A percentile compares a stretch with the other conserved stretches of the same genome.
Evolutionary conservation across 2,888 invertebrate species (phyloP).

Genomic region (Onchidella celtica): DNA sequence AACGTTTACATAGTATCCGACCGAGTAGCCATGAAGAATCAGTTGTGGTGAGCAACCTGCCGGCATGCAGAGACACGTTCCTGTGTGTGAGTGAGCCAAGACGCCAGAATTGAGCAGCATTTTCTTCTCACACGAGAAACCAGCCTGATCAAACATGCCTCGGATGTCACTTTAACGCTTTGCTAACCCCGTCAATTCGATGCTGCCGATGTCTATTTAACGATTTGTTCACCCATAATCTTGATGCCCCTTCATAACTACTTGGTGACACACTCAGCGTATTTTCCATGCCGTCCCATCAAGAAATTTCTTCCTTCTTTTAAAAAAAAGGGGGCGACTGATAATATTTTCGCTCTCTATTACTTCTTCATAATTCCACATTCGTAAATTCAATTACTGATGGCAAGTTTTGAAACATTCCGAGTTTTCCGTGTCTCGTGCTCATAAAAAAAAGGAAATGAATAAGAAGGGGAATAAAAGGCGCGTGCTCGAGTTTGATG

Average conservation of each 20-base stretch:
- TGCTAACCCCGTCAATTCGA: background rate
- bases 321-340: background rate
- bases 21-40: background rate
- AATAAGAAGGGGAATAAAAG: no score
- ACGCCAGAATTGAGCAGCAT: background rate
- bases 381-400: constrained; percentile 14
- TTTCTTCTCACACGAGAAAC: background rate
- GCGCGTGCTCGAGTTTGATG: no score
- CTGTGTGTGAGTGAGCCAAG: background rate
- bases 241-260: background rate
- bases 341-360: constrained; percentile 6
- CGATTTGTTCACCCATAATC: constrained; percentile 2
- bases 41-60: background rate
- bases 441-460: no score
- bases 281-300: background rate
- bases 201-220: background rate
- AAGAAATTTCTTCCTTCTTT: no score
- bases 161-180: constrained; percentile 9
- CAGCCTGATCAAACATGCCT: background rate
- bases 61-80: constrained; percentile 16
- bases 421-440: background rate
- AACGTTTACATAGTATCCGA: background rate
- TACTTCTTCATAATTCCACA: background rate
- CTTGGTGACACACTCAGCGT: background rate
- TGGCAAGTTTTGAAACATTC: background rate